phyloP scores from a whole-genome alignment of 2,797 vertebrate genomes.

The Malurus leucopterus region DNA sequence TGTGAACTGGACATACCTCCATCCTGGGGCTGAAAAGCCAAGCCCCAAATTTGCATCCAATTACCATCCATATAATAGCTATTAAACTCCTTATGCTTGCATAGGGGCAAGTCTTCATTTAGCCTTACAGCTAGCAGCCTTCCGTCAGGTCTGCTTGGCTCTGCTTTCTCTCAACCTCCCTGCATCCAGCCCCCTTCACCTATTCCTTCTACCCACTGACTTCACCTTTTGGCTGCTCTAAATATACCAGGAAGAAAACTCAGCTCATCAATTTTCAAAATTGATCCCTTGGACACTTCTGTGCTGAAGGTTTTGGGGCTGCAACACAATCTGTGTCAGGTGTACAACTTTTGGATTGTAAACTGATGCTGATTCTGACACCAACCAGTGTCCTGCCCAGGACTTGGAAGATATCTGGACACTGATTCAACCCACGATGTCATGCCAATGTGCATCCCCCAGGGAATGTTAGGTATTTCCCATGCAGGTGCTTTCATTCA shows the following conservation, averaged over 20 bases:
- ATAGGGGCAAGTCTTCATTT: neutral
- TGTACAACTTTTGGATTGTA: neutral
- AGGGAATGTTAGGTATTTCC: conserved; percentile 32
- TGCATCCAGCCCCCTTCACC: neutral
- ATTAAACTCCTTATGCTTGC: neutral
- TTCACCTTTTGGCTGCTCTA: neutral
- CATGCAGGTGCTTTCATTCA: neutral
- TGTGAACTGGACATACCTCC: neutral
- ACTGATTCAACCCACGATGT: neutral
- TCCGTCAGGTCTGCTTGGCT: neutral
- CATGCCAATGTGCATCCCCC: neutral
- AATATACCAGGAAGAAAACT: neutral
- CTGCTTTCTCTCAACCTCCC: neutral
- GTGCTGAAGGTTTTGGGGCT: neutral
- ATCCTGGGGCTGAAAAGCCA: neutral
- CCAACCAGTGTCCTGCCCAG: neutral
- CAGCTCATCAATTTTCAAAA: neutral
- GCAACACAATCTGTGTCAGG: neutral
- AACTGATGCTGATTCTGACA: neutral
- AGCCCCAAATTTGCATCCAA: neutral
- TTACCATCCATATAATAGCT: neutral
- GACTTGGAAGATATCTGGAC: neutral
- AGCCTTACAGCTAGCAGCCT: neutral
- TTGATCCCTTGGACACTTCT: neutral
- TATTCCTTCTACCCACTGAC: neutral